These are phyloP conservation scores for Trichopria drosophilae DNA, from an alignment of 2,888 invertebrate species.

Conservation along the genomic window DNA sequence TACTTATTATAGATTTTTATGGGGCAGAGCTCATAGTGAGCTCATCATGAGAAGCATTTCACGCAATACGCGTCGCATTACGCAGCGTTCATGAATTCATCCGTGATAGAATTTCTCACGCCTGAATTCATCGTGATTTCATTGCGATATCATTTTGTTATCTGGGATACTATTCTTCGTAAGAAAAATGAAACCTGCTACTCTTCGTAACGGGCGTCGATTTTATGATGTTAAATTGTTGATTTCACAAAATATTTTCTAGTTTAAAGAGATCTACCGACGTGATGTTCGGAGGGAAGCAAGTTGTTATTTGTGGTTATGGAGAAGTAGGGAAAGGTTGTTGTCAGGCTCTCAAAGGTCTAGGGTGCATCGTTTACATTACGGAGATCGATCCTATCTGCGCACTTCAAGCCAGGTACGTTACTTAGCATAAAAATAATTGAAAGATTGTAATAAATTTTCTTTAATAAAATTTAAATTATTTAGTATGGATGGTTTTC, in stretches of 20 bases:
- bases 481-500: slow-evolving; percentile 91
- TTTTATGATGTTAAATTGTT: neutral
- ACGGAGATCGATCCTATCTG: slow-evolving; percentile 98
- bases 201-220: neutral
- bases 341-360: slow-evolving; percentile 89
- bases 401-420: slow-evolving; percentile 87
- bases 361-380: slow-evolving; percentile 89
- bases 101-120: too few species aligned
- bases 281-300: slow-evolving; percentile 97
- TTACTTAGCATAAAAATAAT: neutral
- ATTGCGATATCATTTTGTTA: too few species aligned
- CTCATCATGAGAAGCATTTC: too few species aligned
- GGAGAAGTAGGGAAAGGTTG: slow-evolving; percentile 98
- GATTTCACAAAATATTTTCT: neutral
- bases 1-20: too few species aligned
- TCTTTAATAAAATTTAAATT: slow-evolving; percentile 33
- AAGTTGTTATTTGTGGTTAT: slow-evolving; percentile 93
- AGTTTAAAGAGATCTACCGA: slow-evolving; percentile 88
- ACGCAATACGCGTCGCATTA: too few species aligned
- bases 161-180: too few species aligned
- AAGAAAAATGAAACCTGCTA: too few species aligned
- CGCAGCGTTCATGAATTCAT: too few species aligned
- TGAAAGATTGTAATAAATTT: neutral
- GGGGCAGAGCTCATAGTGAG: too few species aligned
- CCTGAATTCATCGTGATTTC: too few species aligned